Percentiles rank a stretch among this genome's conserved stretches.
Conservation (phyloP, 2,113 vertebrate genomes). For the Podocnemis expansa region DNA sequence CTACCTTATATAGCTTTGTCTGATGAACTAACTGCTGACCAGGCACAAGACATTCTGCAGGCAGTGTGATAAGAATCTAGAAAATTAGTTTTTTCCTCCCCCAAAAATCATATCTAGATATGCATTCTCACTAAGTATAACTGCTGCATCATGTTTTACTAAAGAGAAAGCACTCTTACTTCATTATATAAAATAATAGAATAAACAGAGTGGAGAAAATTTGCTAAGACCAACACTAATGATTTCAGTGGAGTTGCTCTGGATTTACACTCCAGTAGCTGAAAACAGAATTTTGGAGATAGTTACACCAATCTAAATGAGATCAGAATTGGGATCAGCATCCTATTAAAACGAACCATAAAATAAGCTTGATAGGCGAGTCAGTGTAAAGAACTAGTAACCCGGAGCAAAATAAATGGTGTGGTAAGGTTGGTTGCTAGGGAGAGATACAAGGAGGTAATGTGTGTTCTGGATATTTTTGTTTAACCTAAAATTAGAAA, state of each 20-base stretch:
- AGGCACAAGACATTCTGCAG: not conserved
- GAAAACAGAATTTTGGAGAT: not conserved
- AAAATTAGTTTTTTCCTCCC: not conserved
- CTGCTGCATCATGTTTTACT: not conserved
- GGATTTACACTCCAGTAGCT: not conserved
- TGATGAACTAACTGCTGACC: not conserved
- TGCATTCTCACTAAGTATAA: not conserved
- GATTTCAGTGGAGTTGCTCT: not conserved
- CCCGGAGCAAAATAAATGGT: not conserved
- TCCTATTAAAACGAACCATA: conserved; percentile 8
- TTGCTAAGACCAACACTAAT: conserved; percentile 33
- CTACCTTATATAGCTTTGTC: not conserved
- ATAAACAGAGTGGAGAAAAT: conserved; percentile 16
- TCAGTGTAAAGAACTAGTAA: not conserved
- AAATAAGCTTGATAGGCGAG: conserved; percentile 1
- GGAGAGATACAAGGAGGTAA: conserved; percentile 34
- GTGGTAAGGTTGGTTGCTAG: conserved; percentile 46
- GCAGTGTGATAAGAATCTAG: not conserved
- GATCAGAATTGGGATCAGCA: conserved; percentile 50
- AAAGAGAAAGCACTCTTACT: not conserved
- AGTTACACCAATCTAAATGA: conserved; percentile 33
- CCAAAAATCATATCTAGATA: not conserved
- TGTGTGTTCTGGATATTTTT: not conserved
- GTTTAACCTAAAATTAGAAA: not conserved
- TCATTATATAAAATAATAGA: not conserved